Evolutionary conservation across 2,888 invertebrate genomes (phyloP), one percentile per base, ranked within the genome.

Genomic region (Tenthredo notha): DNA sequence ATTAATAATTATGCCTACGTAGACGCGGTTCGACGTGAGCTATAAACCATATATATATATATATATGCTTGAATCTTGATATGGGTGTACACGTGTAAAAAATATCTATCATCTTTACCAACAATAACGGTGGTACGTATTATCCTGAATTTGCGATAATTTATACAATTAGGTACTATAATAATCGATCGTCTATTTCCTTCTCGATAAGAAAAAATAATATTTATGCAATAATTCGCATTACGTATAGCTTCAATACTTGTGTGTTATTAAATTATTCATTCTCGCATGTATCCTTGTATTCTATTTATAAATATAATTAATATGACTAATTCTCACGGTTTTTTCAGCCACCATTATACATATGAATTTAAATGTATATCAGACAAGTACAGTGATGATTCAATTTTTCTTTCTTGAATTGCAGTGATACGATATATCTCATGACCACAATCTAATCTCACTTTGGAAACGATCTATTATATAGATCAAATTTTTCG

Each of bases 371-470:
- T 15, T 47, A 3, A 12, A 47, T 0, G 15, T 7, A 54, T n/a
- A 78, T 78, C 58, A 78, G 58, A 78, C 78, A 12, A 78, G 78
- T 58, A 58, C 78, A 43, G 2, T 33, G 78, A 58, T n/a, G 15
- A 21, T 54, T 54, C 10, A 10, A 61, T 75, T 47, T 75, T 18
- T 70, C n/a, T 70, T 70, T 37, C n/a, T 70, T 40, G 1, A 37
- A 70, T 61, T 61, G 21, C 25, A 43, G 21, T 47, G 3, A 47
- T 75, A 47, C 21, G 43, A 33, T 5, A 2, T 47, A 33, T 70
- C 7, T 67, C 1, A 10, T n/a, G n/a, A 33, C 33, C 37, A 33
- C 37, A 21, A 61, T 61, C 61, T 61, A 25, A 61, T 61, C 10
- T 61, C 25, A 61, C 10, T 61, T 61, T 10, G 25, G 2, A 12